Conservation (phyloP, 2,888 invertebrate species). For the Rhingia rostrata region DNA sequence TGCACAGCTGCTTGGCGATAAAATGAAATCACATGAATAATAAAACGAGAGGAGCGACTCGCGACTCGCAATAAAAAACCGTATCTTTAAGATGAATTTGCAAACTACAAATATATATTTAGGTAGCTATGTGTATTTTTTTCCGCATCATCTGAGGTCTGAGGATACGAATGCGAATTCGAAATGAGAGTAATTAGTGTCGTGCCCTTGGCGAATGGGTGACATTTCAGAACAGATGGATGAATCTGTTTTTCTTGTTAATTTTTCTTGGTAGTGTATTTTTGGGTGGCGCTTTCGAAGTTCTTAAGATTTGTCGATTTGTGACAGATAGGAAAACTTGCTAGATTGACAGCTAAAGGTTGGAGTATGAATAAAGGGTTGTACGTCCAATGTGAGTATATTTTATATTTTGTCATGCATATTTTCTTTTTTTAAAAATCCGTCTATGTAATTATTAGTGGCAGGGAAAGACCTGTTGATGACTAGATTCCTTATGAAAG, state of each 20-base stretch:
- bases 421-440: too few species aligned
- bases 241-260: slow-evolving; percentile 1
- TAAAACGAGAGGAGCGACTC: slow-evolving; percentile 23
- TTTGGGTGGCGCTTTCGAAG: background rate
- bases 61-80: slow-evolving; percentile 19
- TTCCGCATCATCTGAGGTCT: slow-evolving; percentile 9
- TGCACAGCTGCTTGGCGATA: slow-evolving; percentile 37
- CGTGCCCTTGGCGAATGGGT: slow-evolving; percentile 48
- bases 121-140: background rate
- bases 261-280: background rate
- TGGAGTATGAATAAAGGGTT: too few species aligned
- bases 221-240: slow-evolving; percentile 35
- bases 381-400: too few species aligned
- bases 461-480: too few species aligned
- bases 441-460: too few species aligned
- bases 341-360: too few species aligned
- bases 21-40: slow-evolving; percentile 41
- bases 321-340: background rate
- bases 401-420: too few species aligned
- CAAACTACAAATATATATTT: background rate
- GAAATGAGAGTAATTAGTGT: slow-evolving; percentile 61
- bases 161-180: slow-evolving; percentile 21
- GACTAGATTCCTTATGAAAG: too few species aligned
- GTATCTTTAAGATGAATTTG: slow-evolving; percentile 28
- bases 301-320: background rate